A percentile compares a stretch with the other conserved stretches of the same genome.
These are phyloP conservation scores for Apodemus sylvaticus DNA, from an alignment of 2,113 vertebrate genomes.

Conservation along the genomic window DNA sequence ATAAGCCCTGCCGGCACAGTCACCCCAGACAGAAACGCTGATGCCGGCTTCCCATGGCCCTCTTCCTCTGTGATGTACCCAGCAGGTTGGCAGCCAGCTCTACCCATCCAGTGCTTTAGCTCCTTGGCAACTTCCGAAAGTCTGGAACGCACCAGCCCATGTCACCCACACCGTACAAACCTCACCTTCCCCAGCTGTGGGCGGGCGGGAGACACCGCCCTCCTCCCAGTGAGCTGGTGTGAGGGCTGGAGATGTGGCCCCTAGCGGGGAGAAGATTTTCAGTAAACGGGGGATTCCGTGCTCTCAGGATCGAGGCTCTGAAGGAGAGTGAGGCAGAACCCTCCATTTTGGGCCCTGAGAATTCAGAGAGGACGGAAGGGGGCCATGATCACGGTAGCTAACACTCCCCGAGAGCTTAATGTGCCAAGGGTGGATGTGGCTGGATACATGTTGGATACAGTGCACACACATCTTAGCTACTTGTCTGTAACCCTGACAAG, in stretches of 20 bases:
- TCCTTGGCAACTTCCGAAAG: neutral
- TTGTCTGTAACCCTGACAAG: neutral
- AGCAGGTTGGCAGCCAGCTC: neutral
- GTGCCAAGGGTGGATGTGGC: neutral
- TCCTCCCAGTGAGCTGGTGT: fast-evolving
- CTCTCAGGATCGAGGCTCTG: neutral
- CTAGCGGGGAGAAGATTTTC: neutral
- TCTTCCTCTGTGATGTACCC: too few species aligned
- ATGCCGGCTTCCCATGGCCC: neutral
- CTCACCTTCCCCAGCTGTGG: neutral
- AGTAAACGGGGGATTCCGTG: neutral
- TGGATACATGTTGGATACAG: neutral
- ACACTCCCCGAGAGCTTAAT: neutral
- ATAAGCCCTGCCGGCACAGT: neutral
- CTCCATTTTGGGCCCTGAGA: neutral
- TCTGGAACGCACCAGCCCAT: neutral
- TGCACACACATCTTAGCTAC: neutral
- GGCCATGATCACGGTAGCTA: neutral
- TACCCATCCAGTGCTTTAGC: neutral
- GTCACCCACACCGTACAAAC: neutral
- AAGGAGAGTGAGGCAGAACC: neutral
- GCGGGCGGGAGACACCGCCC: neutral
- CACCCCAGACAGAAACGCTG: neutral
- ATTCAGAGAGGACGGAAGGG: neutral
- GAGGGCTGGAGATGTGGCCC: neutral